Conservation (phyloP, 2,113 vertebrate species). For the Hydrolagus affinis region DNA sequence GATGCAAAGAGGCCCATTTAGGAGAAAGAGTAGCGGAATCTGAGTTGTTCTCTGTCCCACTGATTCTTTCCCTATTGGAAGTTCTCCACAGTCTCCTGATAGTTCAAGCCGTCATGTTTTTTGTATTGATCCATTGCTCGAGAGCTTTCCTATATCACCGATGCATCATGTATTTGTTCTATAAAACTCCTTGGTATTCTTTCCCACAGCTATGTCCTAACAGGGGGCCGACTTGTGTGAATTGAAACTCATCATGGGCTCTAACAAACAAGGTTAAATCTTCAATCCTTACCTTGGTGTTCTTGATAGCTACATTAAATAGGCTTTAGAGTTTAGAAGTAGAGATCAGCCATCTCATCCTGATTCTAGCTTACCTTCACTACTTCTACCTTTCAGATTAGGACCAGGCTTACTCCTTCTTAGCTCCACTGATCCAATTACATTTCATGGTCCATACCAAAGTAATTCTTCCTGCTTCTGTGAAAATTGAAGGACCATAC, state of each 20-base stretch:
- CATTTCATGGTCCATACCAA: not conserved
- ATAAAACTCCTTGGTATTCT: not conserved
- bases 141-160: not conserved
- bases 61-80: too few species aligned
- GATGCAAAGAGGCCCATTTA: not conserved
- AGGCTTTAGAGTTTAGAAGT: not conserved
- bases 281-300: not conserved
- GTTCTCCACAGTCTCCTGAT: too few species aligned
- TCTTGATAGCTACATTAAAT: not conserved
- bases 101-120: too few species aligned
- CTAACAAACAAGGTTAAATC: not conserved
- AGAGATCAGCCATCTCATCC: too few species aligned
- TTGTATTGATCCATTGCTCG: not conserved
- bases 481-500: not conserved
- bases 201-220: not conserved
- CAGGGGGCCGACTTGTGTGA: too few species aligned
- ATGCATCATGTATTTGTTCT: not conserved
- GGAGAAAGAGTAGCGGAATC: not conserved
- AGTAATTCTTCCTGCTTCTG: not conserved
- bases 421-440: not conserved
- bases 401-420: not conserved
- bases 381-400: not conserved
- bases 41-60: too few species aligned
- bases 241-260: not conserved
- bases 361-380: not conserved